These are phyloP conservation scores for Danio albolineatus DNA, from an alignment of 2,797 vertebrate species.

Conservation along the genomic window DNA sequence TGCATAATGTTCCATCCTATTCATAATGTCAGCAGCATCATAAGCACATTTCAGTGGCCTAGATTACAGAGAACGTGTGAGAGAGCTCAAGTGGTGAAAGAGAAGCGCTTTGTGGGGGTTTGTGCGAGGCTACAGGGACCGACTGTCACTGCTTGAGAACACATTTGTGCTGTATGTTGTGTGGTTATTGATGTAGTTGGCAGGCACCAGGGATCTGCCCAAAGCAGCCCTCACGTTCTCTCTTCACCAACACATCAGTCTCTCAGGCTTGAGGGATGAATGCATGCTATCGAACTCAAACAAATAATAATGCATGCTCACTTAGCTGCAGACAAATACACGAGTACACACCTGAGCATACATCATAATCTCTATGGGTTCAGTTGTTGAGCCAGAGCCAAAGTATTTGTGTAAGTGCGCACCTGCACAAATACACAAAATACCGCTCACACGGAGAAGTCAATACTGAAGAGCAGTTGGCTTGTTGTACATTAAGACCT, in stretches of 20 bases:
- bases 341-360: constrained; percentile 1
- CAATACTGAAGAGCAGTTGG: background rate
- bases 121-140: constrained; percentile 40
- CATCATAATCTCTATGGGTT: constrained; percentile 23
- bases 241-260: constrained; percentile 4
- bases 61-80: constrained; percentile 15
- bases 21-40: constrained; percentile 30
- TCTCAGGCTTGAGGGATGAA: constrained; percentile 2
- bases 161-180: constrained; percentile 28
- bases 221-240: constrained; percentile 7
- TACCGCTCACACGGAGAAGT: background rate
- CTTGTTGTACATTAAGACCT: too few relatives aligned
- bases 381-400: background rate
- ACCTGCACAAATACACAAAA: constrained; percentile 20
- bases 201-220: constrained; percentile 22
- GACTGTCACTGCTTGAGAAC: constrained; percentile 34
- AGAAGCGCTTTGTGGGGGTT: constrained; percentile 19
- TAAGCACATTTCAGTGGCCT: constrained; percentile 19
- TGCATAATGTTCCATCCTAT: background rate
- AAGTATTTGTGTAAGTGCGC: background rate
- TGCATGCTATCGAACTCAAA: background rate
- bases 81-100: constrained; percentile 13
- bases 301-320: constrained; percentile 22
- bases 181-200: constrained; percentile 40
- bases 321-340: constrained; percentile 16